Conservation (phyloP, 2,797 vertebrate genomes). For the Nasua narica region DNA sequence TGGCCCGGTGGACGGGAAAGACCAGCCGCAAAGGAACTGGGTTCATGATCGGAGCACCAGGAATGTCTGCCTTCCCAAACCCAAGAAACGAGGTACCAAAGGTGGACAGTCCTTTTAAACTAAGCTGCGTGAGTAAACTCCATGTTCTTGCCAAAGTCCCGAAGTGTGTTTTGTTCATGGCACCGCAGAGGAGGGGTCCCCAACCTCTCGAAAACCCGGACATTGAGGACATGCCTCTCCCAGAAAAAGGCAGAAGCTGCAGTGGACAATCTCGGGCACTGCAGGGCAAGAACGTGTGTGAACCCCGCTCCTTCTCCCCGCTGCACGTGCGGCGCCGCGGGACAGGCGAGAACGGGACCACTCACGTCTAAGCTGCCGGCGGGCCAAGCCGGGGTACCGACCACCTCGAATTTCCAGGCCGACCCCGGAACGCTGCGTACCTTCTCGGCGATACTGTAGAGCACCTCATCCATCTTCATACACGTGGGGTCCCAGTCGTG, state of each 20-base stretch:
- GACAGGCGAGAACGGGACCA: neutral
- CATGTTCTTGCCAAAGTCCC: neutral
- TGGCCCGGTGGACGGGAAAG: neutral
- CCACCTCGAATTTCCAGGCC: no score
- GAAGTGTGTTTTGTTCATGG: neutral
- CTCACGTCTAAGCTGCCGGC: no score
- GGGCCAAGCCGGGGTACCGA: no score
- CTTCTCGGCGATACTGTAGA: no score
- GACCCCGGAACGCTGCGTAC: no score
- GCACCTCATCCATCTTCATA: conserved; percentile 99
- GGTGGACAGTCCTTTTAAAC: neutral
- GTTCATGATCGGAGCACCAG: neutral
- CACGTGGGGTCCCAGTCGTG: conserved; percentile 99
- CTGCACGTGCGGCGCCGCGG: no score
- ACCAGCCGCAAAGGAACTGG: neutral
- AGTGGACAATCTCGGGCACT: neutral
- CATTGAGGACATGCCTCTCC: neutral
- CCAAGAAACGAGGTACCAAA: neutral
- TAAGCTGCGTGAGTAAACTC: neutral
- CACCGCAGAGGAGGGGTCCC: no score
- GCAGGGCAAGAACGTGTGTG: no score
- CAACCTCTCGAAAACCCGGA: neutral
- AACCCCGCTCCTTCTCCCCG: no score
- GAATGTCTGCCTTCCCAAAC: neutral
- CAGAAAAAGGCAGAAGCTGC: neutral